Percentiles rank a stretch among this genome's conserved stretches.
Evolutionary conservation across 2,113 vertebrate genomes (phyloP).

Genomic region (Melanotaenia duboulayi): DNA sequence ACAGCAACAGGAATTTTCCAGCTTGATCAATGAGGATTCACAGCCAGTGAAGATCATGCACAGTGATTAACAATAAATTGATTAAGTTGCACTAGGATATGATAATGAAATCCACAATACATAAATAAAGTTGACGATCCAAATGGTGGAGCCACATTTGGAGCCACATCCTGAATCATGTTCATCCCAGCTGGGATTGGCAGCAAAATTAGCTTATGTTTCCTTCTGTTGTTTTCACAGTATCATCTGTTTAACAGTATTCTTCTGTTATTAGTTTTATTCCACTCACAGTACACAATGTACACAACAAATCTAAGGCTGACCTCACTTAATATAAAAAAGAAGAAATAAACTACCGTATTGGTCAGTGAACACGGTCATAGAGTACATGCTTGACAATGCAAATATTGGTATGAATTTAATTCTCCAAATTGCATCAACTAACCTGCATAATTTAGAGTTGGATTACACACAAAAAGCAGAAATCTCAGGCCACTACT

Average conservation of each 20-base stretch:
- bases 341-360: background rate
- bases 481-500: constrained; percentile 47
- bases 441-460: constrained; percentile 6
- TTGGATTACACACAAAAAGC: constrained; percentile 35
- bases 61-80: background rate
- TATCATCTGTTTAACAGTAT: background rate
- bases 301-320: background rate
- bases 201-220: background rate
- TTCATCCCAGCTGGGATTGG: background rate
- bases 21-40: constrained; percentile 85
- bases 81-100: background rate
- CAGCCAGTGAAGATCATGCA: constrained; percentile 11
- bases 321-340: background rate
- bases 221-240: background rate
- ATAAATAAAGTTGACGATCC: background rate
- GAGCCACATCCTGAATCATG: background rate
- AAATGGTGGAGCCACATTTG: constrained; percentile 9
- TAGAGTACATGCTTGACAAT: background rate
- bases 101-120: constrained; percentile 1
- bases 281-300: background rate
- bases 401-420: constrained; percentile 12
- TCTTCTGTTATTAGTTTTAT: background rate
- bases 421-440: constrained; percentile 9
- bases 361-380: background rate
- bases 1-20: constrained; percentile 80